Evolutionary conservation across 92 coral and sea anemone genomes (phyloP).

Genomic region (Porites evermanni): DNA sequence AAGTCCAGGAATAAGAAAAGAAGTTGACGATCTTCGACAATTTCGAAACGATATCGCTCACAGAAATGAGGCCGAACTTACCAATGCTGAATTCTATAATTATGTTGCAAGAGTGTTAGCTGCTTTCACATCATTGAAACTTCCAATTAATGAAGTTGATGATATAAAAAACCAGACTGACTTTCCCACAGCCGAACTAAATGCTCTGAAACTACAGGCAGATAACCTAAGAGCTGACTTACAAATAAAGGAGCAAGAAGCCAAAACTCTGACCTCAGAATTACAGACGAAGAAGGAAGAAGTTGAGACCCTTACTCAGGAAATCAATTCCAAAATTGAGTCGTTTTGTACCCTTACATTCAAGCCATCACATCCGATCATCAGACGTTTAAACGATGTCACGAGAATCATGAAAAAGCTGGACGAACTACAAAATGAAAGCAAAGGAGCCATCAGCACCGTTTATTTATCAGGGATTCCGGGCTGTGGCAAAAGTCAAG

Average conservation of each 20-base stretch:
- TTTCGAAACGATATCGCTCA: too few relatives aligned
- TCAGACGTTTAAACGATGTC: slow-evolving; percentile 28
- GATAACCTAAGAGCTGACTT: background rate
- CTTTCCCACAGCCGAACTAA: background rate
- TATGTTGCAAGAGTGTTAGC: too few relatives aligned
- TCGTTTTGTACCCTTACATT: slow-evolving; percentile 46
- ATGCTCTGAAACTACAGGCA: background rate
- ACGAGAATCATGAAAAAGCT: slow-evolving; percentile 19
- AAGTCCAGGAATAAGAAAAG: too few relatives aligned
- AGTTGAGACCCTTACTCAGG: slow-evolving; percentile 7
- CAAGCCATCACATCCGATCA: slow-evolving; percentile 40
- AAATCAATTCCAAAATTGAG: slow-evolving; percentile 8
- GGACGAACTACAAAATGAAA: slow-evolving; percentile 17
- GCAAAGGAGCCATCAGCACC: slow-evolving; percentile 24
- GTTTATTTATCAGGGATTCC: slow-evolving; percentile 56
- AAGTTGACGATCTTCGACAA: too few relatives aligned
- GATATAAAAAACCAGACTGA: too few relatives aligned
- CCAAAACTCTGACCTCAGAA: background rate
- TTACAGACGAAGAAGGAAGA: background rate
- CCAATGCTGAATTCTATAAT: too few relatives aligned
- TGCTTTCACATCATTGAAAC: too few relatives aligned
- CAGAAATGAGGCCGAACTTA: too few relatives aligned
- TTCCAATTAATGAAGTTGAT: too few relatives aligned
- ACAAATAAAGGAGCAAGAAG: background rate
- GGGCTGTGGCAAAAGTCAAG: slow-evolving; percentile 60